Conservation (phyloP, 2,113 vertebrate genomes). For the Amblyornis subalaris region DNA sequence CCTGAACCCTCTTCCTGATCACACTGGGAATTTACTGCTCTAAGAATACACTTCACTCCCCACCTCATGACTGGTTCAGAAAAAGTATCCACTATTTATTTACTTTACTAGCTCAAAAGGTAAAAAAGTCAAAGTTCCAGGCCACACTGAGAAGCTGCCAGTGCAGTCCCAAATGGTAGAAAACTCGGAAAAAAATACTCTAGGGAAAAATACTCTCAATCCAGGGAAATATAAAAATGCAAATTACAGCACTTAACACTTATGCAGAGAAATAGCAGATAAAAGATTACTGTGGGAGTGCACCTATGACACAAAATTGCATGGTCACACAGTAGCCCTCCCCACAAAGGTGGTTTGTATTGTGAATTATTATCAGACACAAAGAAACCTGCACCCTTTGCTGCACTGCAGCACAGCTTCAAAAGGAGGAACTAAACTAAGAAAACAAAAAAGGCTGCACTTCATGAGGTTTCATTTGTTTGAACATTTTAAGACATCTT, state of each 20-base stretch:
- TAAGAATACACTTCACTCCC: background rate
- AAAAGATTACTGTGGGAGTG: background rate
- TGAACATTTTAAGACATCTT: background rate
- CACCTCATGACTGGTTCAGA: background rate
- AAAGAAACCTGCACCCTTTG: background rate
- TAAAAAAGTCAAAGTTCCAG: background rate
- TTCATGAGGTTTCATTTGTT: background rate
- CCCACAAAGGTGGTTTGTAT: background rate
- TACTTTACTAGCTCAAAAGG: background rate
- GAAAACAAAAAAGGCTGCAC: background rate
- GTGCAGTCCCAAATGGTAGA: background rate
- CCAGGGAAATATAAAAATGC: background rate
- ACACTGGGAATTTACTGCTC: background rate
- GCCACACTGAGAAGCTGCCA: background rate
- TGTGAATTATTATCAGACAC: background rate
- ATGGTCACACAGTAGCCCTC: background rate
- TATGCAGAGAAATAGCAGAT: background rate
- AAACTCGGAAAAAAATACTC: background rate
- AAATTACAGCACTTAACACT: background rate
- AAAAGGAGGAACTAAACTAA: background rate
- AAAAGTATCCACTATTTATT: background rate
- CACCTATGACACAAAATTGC: background rate
- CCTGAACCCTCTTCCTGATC: background rate
- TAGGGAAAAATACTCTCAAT: background rate
- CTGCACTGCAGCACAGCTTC: background rate